Conservation (phyloP, 2,888 invertebrate genomes). For the Apoda limacodes region DNA sequence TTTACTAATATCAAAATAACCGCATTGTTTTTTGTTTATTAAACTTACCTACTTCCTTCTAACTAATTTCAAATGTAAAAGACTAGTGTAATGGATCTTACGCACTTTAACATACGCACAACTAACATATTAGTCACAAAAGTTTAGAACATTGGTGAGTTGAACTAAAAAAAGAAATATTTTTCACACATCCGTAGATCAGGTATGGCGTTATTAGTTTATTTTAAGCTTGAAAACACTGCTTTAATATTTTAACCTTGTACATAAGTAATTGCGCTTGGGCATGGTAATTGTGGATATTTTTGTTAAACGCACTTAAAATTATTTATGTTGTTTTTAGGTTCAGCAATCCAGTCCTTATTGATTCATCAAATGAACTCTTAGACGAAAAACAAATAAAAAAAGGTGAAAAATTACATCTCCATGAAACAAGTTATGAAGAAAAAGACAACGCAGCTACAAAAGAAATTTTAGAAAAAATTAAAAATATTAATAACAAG, state of each 20-base stretch:
- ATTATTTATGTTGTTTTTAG: constrained; percentile 23
- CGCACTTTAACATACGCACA: constrained; percentile 16
- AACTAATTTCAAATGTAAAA: too few species aligned
- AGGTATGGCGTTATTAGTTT: constrained; percentile 48
- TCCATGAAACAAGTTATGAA: constrained; percentile 27
- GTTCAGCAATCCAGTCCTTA: too few species aligned
- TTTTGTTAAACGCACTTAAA: constrained; percentile 9
- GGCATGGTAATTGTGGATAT: constrained; percentile 19
- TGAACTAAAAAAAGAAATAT: constrained; percentile 15
- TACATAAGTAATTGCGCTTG: constrained; percentile 26
- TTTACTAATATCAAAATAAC: too few species aligned
- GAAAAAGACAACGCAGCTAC: constrained; percentile 29
- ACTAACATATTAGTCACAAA: constrained; percentile 34
- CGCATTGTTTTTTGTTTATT: too few species aligned
- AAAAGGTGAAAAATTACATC: constrained; percentile 31
- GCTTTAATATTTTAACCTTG: constrained; percentile 15
- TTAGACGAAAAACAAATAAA: constrained; percentile 16
- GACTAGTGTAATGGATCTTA: too few species aligned
- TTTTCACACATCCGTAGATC: constrained; percentile 33
- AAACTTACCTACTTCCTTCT: too few species aligned
- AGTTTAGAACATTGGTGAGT: constrained; percentile 13
- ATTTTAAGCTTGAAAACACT: constrained; percentile 23
- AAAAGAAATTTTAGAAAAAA: constrained; percentile 65
- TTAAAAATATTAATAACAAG: constrained; percentile 65
- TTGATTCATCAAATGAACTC: constrained; percentile 16